Base-by-base conservation (phyloP, 2,797 vertebrate species). In the Gambusia yucatana region DNA sequence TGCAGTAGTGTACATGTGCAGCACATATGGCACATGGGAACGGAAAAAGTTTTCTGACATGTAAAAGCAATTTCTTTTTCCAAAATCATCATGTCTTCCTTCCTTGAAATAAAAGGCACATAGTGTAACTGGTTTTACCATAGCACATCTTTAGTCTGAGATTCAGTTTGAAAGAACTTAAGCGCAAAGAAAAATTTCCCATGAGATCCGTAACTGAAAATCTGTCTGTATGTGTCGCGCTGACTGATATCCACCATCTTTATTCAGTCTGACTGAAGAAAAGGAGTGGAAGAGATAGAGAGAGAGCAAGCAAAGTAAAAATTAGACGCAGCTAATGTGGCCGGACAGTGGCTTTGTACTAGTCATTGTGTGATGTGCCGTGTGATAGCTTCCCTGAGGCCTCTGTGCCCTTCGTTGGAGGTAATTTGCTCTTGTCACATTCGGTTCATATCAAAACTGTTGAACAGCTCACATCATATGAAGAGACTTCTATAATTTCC, bases 371-470 rank as follows among this genome's bases (percentile, higher is more conserved):
- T 76, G 59, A 82, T 90, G 91, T 88, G 71, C 85, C 80, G 84
- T 90, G 90, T 77, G 89, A 91, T 88, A 75, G 89, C 90, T 91
- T 90, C 86, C 90, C 94, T 88, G 78, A 78, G 89, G 88, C 88
- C 86, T 76, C 87, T 25, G 70, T 76, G 81, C 78, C 82, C 91
- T 88, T 89, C 87, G 85, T 80, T 89, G 94, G 92, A 86, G 89
- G 91, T 92, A 93, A 93, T 92, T 94, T 93, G 83, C 91, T 72
- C 82, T 89, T 94, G 94, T 95, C 94, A 94, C 86, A 86, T 87
- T 87, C 28, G 50, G 77, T 94, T 94, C 87, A 79, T 89, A 88
- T 95, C 93, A 93, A 92, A 82, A 76, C 22, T 1, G 80, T 30
- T 89, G 75, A 81, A 82, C 90, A 77, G 81, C 84, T 91, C 88